Base-by-base conservation (phyloP, 2,888 invertebrate species). In the Teleiodes luculella region DNA sequence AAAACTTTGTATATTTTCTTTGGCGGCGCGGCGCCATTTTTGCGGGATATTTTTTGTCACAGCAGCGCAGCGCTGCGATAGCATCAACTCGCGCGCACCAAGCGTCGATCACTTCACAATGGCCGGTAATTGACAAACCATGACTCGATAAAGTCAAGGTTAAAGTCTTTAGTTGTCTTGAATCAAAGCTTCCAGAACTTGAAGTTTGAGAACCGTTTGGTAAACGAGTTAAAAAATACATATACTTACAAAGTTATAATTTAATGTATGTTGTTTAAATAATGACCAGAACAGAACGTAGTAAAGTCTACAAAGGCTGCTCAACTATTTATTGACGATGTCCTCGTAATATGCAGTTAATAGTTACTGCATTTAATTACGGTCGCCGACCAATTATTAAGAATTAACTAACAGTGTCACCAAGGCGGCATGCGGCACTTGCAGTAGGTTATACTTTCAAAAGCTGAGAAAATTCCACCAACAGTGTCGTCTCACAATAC, bases 41-140 rank as follows among this genome's bases (percentile, higher is more conserved):
- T n/a, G n/a, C n/a, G 60, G 61, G 64, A 66, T 59, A 71, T 78
- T 83, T 82, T 81, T 79, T 82, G 80, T 80, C 79, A 73, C 76
- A 74, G 61, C 56, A 50, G 54, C 24, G 24, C 76, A 74, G 61
- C 56, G 49, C 54, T 6, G 24, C 67, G 85, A 83, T 86, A 83
- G 70, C 72, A 86, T 85, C 84, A 62, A 54, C 65, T 62, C 68
- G 55, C 53, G 66, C 70, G 67, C 59, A 55, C 46, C 66, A 56
- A 62, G 64, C 69, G 62, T 60, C 68, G 70, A 68, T 72, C 75
- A 66, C 59, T 54, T 67, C 70, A 86, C 86, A 86, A 86, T 85
- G 68, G 80, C 61, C 56, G 59, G 80, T 86, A 86, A 87, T 87
- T 86, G 86, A 84, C 85, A 81, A 85, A 83, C 83, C 86, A 85